Base-by-base conservation (phyloP, 2,113 vertebrate species). In the Haplochromis vanheusdeni region DNA sequence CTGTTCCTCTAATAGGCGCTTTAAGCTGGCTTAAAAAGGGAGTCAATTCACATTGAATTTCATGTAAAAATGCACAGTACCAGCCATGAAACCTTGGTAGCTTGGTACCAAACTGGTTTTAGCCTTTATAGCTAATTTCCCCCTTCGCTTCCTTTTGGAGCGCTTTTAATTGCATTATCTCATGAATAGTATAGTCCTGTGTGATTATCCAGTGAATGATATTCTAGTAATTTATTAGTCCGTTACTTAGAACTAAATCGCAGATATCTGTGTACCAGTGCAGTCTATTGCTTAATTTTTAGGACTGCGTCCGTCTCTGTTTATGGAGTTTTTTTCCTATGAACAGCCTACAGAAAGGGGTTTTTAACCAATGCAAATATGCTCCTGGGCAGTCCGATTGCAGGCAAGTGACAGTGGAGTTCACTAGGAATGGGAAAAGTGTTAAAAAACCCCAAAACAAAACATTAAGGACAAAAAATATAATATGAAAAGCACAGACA, bases 391-490 rank as follows among this genome's bases (percentile, higher is more conserved):
- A 40, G 62, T 68, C 12, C 4, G 2, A 37, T 37, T 37, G 60
- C 60, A 65, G 31, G 60, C 60, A 33, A 62, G 31, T 65, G 60
- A 65, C 17, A 62, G 9, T 35, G 31, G 17, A 62, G 58, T 62
- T 62, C 58, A 35, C 60, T 11, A 62, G 60, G 33, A 65, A 65
- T 65, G 10, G 60, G 60, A 21, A 65, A 65, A 65, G 6, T 12
- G 0, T 65, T n/a, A n/a, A 35, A 35, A 37, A 0, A 0, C 6
- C 17, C 33, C 6, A 13, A 65, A 65, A 65, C 1, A 37, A 65
- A 65, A n/a, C 60, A 37, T 65, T 65, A 65, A 65, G 60, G 19
- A 37, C 60, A 21, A 37, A 65, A 65, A 65, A 37, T 65, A n/a
- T 65, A n/a, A 37, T 13, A 65, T 65, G 33, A 65, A 65, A 65